Conservation (phyloP, 2,113 vertebrate species). For the Epinephelus cyanopodus region DNA sequence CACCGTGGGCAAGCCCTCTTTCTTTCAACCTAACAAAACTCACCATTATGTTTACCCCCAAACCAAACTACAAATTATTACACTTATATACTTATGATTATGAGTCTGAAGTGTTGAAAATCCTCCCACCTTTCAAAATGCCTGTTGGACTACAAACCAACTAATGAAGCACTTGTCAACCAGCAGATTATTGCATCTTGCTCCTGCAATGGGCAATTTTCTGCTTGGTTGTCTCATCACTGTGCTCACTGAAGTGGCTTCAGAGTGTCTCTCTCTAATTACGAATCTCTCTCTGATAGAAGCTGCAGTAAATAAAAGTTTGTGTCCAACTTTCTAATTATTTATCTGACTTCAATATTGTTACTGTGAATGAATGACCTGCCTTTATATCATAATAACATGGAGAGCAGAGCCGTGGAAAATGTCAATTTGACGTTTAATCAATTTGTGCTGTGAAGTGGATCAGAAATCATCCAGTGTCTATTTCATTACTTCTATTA, state of each 20-base stretch:
- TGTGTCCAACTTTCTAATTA: slow-evolving; percentile 70
- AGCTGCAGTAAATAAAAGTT: slow-evolving; percentile 63
- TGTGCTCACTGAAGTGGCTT: slow-evolving; percentile 60
- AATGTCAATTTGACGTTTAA: slow-evolving; percentile 51
- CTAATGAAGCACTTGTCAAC: slow-evolving; percentile 59
- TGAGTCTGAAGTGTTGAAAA: slow-evolving; percentile 13
- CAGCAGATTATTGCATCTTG: slow-evolving; percentile 49
- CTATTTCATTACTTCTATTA: slow-evolving; percentile 44
- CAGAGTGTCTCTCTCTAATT: slow-evolving; percentile 52
- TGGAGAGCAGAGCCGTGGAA: slow-evolving; percentile 35
- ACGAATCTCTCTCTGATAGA: slow-evolving; percentile 38
- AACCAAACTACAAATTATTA: neutral
- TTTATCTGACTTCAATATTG: slow-evolving; percentile 58
- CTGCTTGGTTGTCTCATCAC: slow-evolving; percentile 61
- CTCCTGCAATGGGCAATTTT: slow-evolving; percentile 59
- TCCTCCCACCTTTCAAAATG: slow-evolving; percentile 1
- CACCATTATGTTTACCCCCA: neutral
- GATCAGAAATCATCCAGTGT: slow-evolving; percentile 35
- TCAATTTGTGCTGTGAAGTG: slow-evolving; percentile 64
- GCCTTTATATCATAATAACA: slow-evolving; percentile 44
- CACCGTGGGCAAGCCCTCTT: too few relatives aligned
- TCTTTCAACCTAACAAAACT: neutral
- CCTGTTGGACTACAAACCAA: slow-evolving; percentile 34
- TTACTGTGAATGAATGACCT: slow-evolving; percentile 55
- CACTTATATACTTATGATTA: neutral